Percentiles rank a stretch among this genome's conserved stretches.
Conservation (phyloP, 2,113 vertebrate species). For the Anguilla rostrata region DNA sequence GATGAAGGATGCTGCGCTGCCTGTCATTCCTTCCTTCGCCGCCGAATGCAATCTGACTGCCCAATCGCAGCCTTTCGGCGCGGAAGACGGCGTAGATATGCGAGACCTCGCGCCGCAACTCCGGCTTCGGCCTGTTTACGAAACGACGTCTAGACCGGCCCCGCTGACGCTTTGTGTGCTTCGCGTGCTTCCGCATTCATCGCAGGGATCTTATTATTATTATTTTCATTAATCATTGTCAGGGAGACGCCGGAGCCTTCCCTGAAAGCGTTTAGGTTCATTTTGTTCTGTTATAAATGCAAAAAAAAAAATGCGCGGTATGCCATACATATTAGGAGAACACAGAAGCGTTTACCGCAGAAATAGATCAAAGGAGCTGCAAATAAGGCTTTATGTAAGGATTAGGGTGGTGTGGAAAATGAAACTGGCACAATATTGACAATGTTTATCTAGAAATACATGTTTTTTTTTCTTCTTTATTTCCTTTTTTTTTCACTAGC, state of each 20-base stretch:
- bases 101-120: conserved; percentile 17
- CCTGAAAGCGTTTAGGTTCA: conserved; percentile 38
- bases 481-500: conserved; percentile 16
- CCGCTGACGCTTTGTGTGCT: not conserved
- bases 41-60: conserved; percentile 42
- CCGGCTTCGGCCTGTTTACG: conserved; percentile 27
- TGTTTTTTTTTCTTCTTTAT: conserved; percentile 34
- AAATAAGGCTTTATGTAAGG: conserved; percentile 47
- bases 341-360: conserved; percentile 48
- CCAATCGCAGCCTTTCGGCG: conserved; percentile 20
- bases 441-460: conserved; percentile 47
- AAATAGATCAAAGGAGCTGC: conserved; percentile 55
- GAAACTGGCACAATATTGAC: conserved; percentile 55
- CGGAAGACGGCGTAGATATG: conserved; percentile 39
- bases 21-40: conserved; percentile 31
- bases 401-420: conserved; percentile 55
- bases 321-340: conserved; percentile 33
- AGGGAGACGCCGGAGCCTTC: conserved; percentile 35
- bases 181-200: not conserved
- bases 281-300: conserved; percentile 44
- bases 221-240: conserved; percentile 55
- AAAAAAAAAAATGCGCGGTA: conserved; percentile 36
- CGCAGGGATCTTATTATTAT: conserved; percentile 12
- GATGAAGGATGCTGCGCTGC: conserved; percentile 35
- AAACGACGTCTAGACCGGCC: conserved; percentile 10